Base-by-base conservation (phyloP, 2,888 invertebrate genomes). In the Halocaridina rubra region DNA sequence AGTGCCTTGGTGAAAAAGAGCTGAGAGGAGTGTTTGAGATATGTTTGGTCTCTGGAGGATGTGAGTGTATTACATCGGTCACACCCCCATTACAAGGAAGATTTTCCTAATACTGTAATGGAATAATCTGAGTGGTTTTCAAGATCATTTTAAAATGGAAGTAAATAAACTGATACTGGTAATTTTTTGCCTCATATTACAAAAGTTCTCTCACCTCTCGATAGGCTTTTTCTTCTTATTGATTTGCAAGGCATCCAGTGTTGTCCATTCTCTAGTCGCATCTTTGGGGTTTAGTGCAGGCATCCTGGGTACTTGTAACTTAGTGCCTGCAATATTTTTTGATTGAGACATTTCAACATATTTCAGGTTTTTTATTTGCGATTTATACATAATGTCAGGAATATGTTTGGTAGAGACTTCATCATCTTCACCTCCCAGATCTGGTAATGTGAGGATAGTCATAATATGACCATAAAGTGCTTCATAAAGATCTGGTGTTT, bases 131-230 rank as follows among this genome's bases (percentile, higher is more conserved):
- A n/a, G n/a, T n/a, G n/a, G n/a, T n/a, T n/a, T n/a, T n/a, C n/a
- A n/a, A n/a, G n/a, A n/a, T n/a, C n/a, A n/a, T n/a, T n/a, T n/a
- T n/a, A n/a, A n/a, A n/a, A n/a, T n/a, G n/a, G n/a, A n/a, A n/a
- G n/a, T n/a, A n/a, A n/a, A n/a, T n/a, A n/a, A n/a, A n/a, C n/a
- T n/a, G n/a, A n/a, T n/a, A n/a, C n/a, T n/a, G n/a, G n/a, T n/a
- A n/a, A n/a, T n/a, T n/a, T n/a, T n/a, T n/a, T n/a, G n/a, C n/a
- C n/a, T n/a, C n/a, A n/a, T n/a, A n/a, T n/a, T n/a, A n/a, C n/a
- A n/a, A n/a, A n/a, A n/a, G n/a, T n/a, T n/a, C n/a, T 4, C 64
- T 81, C 78, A 84, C 82, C 72, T 72, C 5, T 78, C 77, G 13
- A 84, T 16, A n/a, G 59, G 24, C 24, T 84, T 81, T 32, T 74